Base-by-base conservation (phyloP, 1,140 invertebrate genomes). In the Acromyrmex heyeri region DNA sequence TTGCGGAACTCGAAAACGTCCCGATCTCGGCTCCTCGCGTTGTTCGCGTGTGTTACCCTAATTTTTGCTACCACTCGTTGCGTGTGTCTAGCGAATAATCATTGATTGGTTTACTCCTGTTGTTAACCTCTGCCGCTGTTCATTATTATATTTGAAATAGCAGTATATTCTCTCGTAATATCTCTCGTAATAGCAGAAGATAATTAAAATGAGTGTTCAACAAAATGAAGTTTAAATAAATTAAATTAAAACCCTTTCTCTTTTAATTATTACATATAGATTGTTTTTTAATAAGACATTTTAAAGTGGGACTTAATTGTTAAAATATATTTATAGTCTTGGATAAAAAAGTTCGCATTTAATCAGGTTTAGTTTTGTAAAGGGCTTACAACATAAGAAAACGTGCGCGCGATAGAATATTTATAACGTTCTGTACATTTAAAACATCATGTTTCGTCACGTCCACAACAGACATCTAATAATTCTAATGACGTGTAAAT, bases 41-140 rank as follows among this genome's bases (percentile, higher is more conserved):
- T 65, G 75, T 30, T 92, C 82, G 90, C 91, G 91, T 93, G 90
- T 83, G 78, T 90, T 88, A 89, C 62, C 65, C 77, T 89, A 90
- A 92, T 92, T 90, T 92, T 78, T 69, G 24, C 57, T 16, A 27
- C 12, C 18, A 27, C 21, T 67, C 16, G 48, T 72, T 64, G 44
- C 34, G 16, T 27, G 79, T 59, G 67, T 73, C 70, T 59, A 38
- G 57, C 55, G 57, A 24, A 70, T 79, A 62, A 67, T 38, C 18
- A 76, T 79, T 59, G 55, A 81, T 86, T 69, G 76, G 81, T 86
- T 81, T 62, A 27, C 16, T 62, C 21, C 21, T 64, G 5, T 59
- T 21, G 21, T 81, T 82, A 82, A 82, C 57, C 44, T 59, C 24
- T 53, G 18, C 8, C 14, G 10, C 21, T 48, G 14, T 50, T 50